Evolutionary conservation across 2,888 invertebrate species (phyloP).

Genomic region (Coelogynopora nodosa): DNA sequence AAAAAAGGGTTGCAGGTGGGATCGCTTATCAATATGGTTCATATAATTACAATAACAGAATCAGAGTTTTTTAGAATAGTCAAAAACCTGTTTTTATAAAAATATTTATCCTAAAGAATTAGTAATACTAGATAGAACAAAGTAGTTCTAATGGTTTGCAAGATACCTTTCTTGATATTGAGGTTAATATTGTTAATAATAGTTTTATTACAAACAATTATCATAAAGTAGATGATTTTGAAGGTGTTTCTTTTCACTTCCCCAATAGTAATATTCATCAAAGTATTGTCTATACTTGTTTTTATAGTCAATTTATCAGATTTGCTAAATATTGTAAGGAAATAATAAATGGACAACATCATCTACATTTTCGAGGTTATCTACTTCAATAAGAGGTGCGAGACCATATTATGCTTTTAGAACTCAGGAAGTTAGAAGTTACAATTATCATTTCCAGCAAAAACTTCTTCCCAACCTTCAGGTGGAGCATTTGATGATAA

Average conservation of each 20-base stretch:
- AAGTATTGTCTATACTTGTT: no score
- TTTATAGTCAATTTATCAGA: no score
- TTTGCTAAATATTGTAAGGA: neutral
- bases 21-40: neutral
- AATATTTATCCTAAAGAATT: no score
- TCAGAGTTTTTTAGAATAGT: neutral
- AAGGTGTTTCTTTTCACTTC: no score
- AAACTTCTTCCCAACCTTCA: neutral
- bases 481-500: neutral
- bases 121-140: no score
- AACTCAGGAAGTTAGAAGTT: neutral
- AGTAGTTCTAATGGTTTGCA: no score
- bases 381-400: neutral
- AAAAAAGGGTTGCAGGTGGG: neutral
- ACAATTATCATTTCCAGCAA: neutral
- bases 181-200: no score
- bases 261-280: no score
- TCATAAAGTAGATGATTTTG: no score
- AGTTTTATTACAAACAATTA: no score
- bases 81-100: neutral
- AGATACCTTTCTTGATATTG: no score
- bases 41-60: neutral
- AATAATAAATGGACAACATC: neutral
- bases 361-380: neutral
- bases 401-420: neutral